A percentile compares a stretch with the other conserved stretches of the same genome.
These are phyloP conservation scores for Trachelus iudaicus DNA, from an alignment of 2,888 invertebrate species.

Conservation along the genomic window DNA sequence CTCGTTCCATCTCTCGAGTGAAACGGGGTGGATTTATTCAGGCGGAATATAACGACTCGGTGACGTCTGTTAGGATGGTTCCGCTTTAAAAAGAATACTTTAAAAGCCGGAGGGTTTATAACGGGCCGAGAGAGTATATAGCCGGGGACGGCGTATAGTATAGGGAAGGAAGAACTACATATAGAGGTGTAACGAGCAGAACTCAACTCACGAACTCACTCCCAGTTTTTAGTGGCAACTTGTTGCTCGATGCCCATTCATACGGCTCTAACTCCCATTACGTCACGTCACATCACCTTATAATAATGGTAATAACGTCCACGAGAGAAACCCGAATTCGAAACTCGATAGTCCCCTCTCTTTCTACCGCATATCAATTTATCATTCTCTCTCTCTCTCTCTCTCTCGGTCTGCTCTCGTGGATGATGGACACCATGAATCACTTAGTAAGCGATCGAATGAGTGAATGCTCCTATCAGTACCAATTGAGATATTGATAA, in stretches of 20 bases:
- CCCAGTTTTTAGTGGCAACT: conserved; percentile 67
- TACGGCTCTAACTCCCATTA: conserved; percentile 66
- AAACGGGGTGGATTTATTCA: conserved; percentile 6
- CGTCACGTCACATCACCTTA: conserved; percentile 67
- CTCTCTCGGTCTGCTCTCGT: conserved; percentile 10
- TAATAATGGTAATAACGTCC: conserved; percentile 63
- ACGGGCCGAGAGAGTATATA: conserved; percentile 58
- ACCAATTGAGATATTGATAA: neutral
- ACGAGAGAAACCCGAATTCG: conserved; percentile 48
- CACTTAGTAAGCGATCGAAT: neutral
- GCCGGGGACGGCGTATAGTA: conserved; percentile 52
- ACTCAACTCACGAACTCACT: conserved; percentile 67
- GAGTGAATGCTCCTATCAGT: neutral
- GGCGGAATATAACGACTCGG: conserved; percentile 51
- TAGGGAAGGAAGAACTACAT: conserved; percentile 66
- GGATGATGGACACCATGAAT: neutral
- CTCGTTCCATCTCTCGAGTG: conserved; percentile 4
- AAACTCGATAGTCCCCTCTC: conserved; percentile 45
- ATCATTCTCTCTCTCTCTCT: conserved; percentile 2
- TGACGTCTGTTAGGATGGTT: conserved; percentile 62
- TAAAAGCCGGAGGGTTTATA: conserved; percentile 66
- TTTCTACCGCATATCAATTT: neutral
- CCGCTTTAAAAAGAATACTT: conserved; percentile 67
- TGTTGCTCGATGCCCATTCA: conserved; percentile 67
- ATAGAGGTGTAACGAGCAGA: conserved; percentile 66